These are phyloP conservation scores for Orycteropus afer DNA, from an alignment of 2,113 vertebrate genomes.

Conservation along the genomic window DNA sequence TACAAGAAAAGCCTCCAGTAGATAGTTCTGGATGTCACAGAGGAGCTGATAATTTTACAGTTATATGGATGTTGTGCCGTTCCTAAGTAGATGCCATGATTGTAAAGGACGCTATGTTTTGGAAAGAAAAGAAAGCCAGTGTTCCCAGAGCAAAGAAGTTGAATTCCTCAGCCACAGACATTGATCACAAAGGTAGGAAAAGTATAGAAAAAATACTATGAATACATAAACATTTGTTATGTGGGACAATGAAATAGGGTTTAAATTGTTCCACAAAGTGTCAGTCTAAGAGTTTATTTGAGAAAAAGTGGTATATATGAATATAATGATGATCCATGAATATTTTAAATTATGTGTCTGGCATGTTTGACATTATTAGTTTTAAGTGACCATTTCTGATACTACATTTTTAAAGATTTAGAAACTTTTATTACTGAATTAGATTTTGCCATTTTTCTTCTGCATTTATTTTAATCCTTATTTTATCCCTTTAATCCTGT, in stretches of 20 bases:
- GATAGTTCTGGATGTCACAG: background rate
- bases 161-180: background rate
- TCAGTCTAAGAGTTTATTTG: background rate
- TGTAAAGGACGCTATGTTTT: background rate
- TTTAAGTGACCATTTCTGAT: background rate
- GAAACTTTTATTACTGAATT: background rate
- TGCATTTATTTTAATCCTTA: background rate
- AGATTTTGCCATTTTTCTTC: constrained; percentile 28
- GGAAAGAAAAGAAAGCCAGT: background rate
- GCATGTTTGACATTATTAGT: background rate
- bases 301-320: background rate
- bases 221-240: background rate
- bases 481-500: background rate
- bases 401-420: background rate
- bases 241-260: background rate
- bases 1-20: background rate
- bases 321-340: background rate
- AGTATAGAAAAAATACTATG: background rate
- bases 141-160: background rate
- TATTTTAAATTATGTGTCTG: background rate
- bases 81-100: background rate
- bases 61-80: background rate
- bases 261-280: background rate
- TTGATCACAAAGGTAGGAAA: background rate
- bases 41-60: background rate